Percentiles rank a stretch among this genome's conserved stretches.
Conservation (phyloP, 2,888 invertebrate species). For the Julus scandinavius region DNA sequence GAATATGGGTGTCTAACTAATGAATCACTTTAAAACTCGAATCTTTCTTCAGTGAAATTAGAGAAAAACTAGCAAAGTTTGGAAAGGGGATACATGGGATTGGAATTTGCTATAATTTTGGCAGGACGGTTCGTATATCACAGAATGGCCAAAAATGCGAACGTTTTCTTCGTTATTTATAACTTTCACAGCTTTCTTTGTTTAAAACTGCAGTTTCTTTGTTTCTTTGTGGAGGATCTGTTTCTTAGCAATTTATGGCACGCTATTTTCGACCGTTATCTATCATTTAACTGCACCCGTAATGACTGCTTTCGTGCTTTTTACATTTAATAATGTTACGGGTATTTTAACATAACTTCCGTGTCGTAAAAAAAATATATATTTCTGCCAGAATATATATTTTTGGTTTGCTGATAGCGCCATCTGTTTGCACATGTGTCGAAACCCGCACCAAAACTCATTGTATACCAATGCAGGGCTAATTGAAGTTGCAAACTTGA, state of each 20-base stretch:
- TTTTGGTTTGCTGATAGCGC: not conserved
- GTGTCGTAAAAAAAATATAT: not conserved
- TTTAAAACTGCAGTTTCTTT: slow-evolving; percentile 10
- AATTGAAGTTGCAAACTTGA: no score
- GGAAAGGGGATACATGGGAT: not conserved
- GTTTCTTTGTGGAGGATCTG: not conserved
- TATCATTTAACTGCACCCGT: not conserved
- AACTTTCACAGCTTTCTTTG: not conserved
- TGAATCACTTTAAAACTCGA: no score
- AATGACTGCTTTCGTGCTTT: not conserved
- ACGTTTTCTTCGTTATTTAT: slow-evolving; percentile 36
- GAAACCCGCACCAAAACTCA: no score
- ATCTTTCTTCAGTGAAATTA: not conserved
- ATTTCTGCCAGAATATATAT: not conserved
- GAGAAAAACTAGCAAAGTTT: not conserved
- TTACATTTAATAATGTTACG: not conserved
- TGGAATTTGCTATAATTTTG: not conserved
- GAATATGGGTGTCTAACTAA: no score
- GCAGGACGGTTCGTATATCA: not conserved
- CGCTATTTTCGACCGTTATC: not conserved
- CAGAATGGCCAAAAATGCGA: not conserved
- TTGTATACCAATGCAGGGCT: no score
- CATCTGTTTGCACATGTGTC: no score
- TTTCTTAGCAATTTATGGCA: not conserved
- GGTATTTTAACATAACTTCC: not conserved